phyloP scores from a whole-genome alignment of 35 echinoderm and acorn worm species.

The Acanthaster planci region DNA sequence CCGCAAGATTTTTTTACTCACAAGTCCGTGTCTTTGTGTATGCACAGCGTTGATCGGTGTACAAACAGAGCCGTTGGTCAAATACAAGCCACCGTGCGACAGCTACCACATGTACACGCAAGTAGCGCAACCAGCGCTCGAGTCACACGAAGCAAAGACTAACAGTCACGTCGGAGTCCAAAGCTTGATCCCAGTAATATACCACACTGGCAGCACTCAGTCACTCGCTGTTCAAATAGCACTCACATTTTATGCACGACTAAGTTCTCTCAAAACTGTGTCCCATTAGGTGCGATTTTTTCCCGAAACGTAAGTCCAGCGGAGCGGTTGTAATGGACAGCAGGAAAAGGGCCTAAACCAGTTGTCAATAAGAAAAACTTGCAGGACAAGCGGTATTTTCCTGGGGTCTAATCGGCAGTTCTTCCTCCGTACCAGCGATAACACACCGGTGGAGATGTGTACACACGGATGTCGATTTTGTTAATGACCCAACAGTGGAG shows the following conservation, averaged over 20 bases:
- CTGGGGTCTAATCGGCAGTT: neutral
- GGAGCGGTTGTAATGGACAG: slow-evolving; percentile 19
- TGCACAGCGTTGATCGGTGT: slow-evolving; percentile 43
- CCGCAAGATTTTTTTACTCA: neutral
- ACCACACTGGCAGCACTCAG: slow-evolving; percentile 1
- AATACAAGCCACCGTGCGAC: slow-evolving; percentile 24
- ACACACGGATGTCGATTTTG: slow-evolving; percentile 11
- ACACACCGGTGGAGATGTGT: slow-evolving; percentile 27
- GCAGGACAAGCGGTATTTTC: neutral
- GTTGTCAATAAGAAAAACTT: slow-evolving; percentile 2
- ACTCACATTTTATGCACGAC: slow-evolving; percentile 31
- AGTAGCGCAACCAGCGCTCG: neutral
- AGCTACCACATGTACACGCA: slow-evolving; percentile 25
- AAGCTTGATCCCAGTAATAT: slow-evolving; percentile 13
- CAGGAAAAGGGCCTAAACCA: neutral
- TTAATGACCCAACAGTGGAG: slow-evolving; percentile 15
- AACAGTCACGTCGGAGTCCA: slow-evolving; percentile 18
- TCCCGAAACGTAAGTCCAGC: neutral
- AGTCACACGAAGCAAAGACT: neutral
- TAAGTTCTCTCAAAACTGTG: slow-evolving; percentile 8
- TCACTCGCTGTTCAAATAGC: slow-evolving; percentile 14
- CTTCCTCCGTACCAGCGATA: neutral
- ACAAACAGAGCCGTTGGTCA: slow-evolving; percentile 26
- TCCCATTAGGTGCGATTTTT: slow-evolving; percentile 18
- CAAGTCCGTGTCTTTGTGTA: slow-evolving; percentile 27